phyloP scores from a whole-genome alignment of 2,113 vertebrate genomes.

The Mohoua ochrocephala region DNA sequence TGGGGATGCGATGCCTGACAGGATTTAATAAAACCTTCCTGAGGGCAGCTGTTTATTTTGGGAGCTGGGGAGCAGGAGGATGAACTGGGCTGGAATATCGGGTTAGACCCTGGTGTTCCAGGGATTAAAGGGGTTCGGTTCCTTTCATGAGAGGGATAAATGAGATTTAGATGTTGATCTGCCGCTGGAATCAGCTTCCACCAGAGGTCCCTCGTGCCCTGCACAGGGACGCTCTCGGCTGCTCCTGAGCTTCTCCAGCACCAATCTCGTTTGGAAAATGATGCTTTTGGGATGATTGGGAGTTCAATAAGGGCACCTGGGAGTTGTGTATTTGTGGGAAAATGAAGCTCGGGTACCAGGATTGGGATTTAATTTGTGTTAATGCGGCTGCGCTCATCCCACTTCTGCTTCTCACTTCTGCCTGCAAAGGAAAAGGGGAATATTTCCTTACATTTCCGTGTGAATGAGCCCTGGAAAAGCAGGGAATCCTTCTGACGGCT shows the following conservation, averaged over 20 bases:
- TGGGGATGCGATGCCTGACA: background rate
- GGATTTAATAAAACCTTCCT: background rate
- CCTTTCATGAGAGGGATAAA: background rate
- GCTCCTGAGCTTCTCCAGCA: background rate
- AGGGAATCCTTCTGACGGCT: background rate
- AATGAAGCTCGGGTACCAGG: background rate
- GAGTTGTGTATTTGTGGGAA: background rate
- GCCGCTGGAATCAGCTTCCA: background rate
- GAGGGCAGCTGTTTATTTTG: background rate
- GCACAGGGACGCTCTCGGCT: background rate
- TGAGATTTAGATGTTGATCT: background rate
- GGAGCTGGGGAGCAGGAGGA: background rate
- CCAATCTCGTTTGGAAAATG: background rate
- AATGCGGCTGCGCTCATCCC: too few species aligned
- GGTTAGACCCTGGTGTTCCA: background rate
- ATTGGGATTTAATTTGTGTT: background rate
- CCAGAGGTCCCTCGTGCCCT: conserved; percentile 55
- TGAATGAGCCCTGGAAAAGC: background rate
- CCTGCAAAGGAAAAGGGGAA: too few species aligned
- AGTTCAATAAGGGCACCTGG: background rate
- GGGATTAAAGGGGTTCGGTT: background rate
- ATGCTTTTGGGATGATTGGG: background rate
- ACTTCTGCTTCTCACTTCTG: too few species aligned
- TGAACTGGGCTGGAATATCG: background rate
- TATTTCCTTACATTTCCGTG: background rate